Conservation (phyloP, 2,888 invertebrate species). For the Catotricha subobsoleta region DNA sequence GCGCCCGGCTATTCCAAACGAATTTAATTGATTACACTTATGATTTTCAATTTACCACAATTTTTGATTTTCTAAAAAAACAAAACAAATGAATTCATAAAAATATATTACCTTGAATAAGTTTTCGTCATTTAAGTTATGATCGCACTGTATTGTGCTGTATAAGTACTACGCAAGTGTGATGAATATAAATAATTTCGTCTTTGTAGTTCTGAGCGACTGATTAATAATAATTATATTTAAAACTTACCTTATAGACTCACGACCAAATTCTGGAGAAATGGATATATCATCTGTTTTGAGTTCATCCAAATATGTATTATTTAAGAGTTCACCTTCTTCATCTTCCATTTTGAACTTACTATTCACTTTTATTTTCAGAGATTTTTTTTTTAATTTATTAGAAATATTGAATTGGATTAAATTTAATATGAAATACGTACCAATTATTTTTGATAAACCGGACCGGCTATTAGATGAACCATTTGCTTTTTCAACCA, state of each 20-base stretch:
- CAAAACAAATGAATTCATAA: background rate
- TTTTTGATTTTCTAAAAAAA: background rate
- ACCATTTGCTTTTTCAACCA: constrained; percentile 15
- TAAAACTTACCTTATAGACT: constrained; percentile 18
- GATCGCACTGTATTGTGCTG: constrained; percentile 58
- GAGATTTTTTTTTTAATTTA: background rate
- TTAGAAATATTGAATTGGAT: background rate
- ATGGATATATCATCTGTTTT: constrained; percentile 36
- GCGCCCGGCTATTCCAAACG: too few species aligned
- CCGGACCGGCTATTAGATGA: background rate
- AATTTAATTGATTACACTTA: too few species aligned
- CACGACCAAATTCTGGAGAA: constrained; percentile 20
- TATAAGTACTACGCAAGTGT: constrained; percentile 69
- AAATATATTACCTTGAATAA: constrained; percentile 41
- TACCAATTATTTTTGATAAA: background rate
- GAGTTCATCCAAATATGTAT: constrained; percentile 52
- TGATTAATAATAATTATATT: constrained; percentile 9
- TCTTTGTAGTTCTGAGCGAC: constrained; percentile 52
- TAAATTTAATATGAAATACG: background rate
- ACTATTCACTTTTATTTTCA: constrained; percentile 4
- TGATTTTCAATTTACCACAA: too few species aligned
- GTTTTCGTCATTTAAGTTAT: constrained; percentile 37
- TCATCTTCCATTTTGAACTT: constrained; percentile 65
- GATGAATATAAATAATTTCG: constrained; percentile 71
- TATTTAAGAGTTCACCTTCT: constrained; percentile 69